phyloP scores from a whole-genome alignment of 2,113 vertebrate genomes.

The Calidris pygmaea region DNA sequence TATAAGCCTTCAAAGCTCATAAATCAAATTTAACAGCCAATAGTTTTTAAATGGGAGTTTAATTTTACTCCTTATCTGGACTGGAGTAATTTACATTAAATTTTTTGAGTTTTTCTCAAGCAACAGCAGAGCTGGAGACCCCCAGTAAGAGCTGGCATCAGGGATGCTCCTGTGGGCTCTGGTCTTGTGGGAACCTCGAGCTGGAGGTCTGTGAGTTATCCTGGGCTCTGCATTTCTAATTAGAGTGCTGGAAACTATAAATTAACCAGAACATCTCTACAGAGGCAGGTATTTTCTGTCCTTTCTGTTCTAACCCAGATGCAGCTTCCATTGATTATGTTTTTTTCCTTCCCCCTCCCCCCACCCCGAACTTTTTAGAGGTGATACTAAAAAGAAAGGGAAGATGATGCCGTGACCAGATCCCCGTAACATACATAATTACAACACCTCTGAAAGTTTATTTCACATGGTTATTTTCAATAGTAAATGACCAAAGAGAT shows the following conservation, averaged over 20 bases:
- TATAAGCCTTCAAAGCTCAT: background rate
- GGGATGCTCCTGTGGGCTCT: fast-evolving
- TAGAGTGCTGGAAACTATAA: background rate
- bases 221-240: background rate
- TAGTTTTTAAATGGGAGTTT: background rate
- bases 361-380: background rate
- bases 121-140: fast-evolving
- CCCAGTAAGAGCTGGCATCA: background rate
- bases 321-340: background rate
- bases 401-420: background rate
- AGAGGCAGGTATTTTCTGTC: background rate
- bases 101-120: background rate
- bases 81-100: background rate
- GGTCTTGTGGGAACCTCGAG: background rate
- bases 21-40: background rate
- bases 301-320: background rate
- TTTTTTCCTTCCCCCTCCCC: background rate
- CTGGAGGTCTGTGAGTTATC: background rate
- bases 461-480: background rate
- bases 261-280: background rate
- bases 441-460: background rate
- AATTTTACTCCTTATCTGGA: background rate
- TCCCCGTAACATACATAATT: background rate
- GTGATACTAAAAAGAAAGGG: background rate
- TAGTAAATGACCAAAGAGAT: background rate